A percentile compares a stretch with the other conserved stretches of the same genome.
Conservation (phyloP, 2,113 vertebrate genomes). For the Budorcas taxicolor region DNA sequence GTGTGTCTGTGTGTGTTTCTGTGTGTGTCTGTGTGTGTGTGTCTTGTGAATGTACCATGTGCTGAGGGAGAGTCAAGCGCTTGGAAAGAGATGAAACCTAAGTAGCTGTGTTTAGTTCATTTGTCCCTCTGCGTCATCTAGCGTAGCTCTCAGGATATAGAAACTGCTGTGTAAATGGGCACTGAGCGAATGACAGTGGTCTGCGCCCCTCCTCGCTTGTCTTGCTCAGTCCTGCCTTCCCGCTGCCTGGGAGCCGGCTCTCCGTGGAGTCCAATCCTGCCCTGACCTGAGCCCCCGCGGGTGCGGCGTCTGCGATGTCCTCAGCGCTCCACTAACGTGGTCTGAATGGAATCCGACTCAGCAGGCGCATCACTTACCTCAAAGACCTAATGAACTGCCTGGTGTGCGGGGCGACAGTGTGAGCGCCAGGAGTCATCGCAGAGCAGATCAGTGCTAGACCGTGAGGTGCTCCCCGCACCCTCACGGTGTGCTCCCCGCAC, state of each 20-base stretch:
- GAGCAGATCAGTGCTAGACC: neutral
- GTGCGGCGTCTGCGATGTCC: neutral
- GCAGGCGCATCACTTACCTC: neutral
- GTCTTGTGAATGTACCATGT: neutral
- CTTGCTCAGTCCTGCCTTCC: neutral
- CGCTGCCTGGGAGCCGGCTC: neutral
- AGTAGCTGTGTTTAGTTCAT: neutral
- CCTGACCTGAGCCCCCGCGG: neutral
- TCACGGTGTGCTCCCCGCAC: neutral
- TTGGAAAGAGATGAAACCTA: neutral
- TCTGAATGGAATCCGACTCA: neutral
- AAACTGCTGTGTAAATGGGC: neutral
- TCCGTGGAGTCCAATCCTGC: neutral
- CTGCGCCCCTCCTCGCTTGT: neutral
- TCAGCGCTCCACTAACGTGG: neutral
- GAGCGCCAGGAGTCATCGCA: neutral
- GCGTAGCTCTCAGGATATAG: neutral
- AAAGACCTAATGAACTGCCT: neutral
- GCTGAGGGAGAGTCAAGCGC: neutral
- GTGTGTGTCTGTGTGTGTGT: neutral
- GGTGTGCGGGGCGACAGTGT: neutral
- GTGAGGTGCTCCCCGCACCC: neutral
- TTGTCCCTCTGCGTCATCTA: neutral
- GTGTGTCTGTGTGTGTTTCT: too few species aligned
- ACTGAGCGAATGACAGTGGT: neutral